A percentile compares a stretch with the other conserved stretches of the same genome.
Conservation (phyloP, 2,888 invertebrate species). For the Chrysolina americana region DNA sequence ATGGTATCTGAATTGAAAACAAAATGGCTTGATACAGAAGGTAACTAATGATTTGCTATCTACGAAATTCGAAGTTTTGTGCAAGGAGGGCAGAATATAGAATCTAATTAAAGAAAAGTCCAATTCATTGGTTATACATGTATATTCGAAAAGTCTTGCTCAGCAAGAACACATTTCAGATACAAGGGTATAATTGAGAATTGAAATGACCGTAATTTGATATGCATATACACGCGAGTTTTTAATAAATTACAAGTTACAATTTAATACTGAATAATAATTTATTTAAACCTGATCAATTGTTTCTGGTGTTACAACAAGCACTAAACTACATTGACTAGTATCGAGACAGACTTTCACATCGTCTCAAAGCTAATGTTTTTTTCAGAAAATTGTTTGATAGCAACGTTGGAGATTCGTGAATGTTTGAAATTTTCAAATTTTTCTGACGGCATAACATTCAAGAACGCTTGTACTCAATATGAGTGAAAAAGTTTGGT, state of each 20-base stretch:
- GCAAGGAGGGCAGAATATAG: conserved; percentile 33
- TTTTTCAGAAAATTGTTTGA: conserved; percentile 51
- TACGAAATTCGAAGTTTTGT: conserved; percentile 50
- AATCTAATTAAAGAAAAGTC: conserved; percentile 13
- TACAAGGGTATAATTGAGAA: neutral
- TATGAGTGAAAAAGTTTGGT: conserved; percentile 55
- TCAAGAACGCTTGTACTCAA: conserved; percentile 59
- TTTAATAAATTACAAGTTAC: conserved; percentile 35
- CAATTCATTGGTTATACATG: no score
- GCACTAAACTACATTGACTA: conserved; percentile 54
- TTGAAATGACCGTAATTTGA: conserved; percentile 32
- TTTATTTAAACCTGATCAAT: conserved; percentile 20
- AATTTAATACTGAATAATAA: conserved; percentile 41
- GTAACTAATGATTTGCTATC: conserved; percentile 61
- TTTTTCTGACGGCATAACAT: conserved; percentile 55
- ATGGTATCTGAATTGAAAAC: conserved; percentile 48
- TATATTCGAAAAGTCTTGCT: neutral
- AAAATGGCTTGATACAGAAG: conserved; percentile 59
- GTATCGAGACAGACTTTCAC: conserved; percentile 50
- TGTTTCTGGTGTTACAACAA: conserved; percentile 44
- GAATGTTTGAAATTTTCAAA: conserved; percentile 47
- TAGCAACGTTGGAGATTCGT: conserved; percentile 57
- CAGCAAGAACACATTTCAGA: conserved; percentile 30
- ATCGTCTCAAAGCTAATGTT: conserved; percentile 48
- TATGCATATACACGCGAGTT: conserved; percentile 37